Evolutionary conservation across 2,113 vertebrate species (phyloP), one percentile per base, ranked within the genome.

Genomic region (Cepphus grylle): DNA sequence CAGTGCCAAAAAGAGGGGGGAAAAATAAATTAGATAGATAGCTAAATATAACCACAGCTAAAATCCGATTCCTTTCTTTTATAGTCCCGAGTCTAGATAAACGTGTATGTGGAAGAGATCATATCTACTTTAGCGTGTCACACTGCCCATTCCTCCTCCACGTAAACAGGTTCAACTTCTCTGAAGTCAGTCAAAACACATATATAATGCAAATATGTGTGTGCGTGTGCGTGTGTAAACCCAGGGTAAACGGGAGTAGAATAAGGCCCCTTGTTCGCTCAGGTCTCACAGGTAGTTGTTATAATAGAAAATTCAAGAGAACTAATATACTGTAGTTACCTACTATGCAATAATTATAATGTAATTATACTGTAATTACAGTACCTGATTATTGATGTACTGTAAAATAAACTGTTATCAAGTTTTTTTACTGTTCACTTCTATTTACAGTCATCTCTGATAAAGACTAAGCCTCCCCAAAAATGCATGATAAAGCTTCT

Each of bases 401-500:
- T 94, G 86, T 95, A 97, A 97, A 95, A 94, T 94, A 91, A 96
- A 97, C 27, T 96, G 43, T 58, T 86, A 67, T 38, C 74, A 86
- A 93, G 55, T 70, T 88, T 92, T 94, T 88, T 78, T 96, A 92
- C 72, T 91, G 58, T 95, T 97, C 90, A 87, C 55, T 96, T 96
- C 90, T 97, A 96, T 97, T 97, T 98, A 93, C 92, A 95, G 74
- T 94, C 74, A 86, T 95, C 65, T 76, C 84, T 71, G 86, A 96
- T 96, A 96, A 96, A 96, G 86, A 81, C 47, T 96, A 97, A 96
- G 90, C 90, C 78, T 96, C 56, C 92, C 86, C 78, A 96, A 77
- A 95, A 97, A 91, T 95, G 93, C 90, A 95, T 93, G 96, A 94
- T 96, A 98, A 97, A 96, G 96, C 86, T 86, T 96, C 96, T 95